These are phyloP conservation scores for Aspiorhynchus laticeps DNA, from an alignment of 2,113 vertebrate genomes.

Conservation along the genomic window DNA sequence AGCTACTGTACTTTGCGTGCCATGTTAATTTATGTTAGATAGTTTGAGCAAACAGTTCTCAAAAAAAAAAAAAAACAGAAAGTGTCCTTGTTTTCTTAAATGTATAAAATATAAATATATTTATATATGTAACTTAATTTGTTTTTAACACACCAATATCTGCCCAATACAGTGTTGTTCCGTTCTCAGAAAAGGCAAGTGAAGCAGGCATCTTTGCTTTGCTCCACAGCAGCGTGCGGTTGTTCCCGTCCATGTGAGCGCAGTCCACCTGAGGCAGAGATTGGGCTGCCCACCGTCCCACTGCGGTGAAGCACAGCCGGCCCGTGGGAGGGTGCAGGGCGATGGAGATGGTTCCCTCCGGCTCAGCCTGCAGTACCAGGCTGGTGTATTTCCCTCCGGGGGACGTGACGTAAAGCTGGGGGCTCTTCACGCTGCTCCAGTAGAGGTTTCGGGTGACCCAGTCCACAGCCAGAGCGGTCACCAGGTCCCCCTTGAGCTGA, in stretches of 20 bases:
- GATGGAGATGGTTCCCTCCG: slow-evolving; percentile 71
- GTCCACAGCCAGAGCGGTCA: slow-evolving; percentile 83
- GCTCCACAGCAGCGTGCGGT: slow-evolving; percentile 77
- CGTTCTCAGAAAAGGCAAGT: slow-evolving; percentile 74
- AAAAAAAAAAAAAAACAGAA: too few relatives aligned
- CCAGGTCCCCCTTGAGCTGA: slow-evolving; percentile 68
- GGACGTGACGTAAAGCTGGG: slow-evolving; percentile 77
- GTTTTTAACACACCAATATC: slow-evolving; percentile 72
- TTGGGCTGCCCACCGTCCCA: neutral
- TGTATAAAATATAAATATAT: neutral
- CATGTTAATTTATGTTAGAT: too few relatives aligned
- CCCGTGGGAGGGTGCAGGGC: slow-evolving; percentile 79
- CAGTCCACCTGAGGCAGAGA: slow-evolving; percentile 70
- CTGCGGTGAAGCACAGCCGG: slow-evolving; percentile 80
- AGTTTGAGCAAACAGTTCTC: too few relatives aligned
- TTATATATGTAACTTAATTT: too few relatives aligned
- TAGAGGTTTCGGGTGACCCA: slow-evolving; percentile 89
- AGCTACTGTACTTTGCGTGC: too few relatives aligned
- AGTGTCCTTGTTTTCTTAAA: neutral
- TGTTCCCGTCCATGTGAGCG: slow-evolving; percentile 83
- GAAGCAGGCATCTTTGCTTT: slow-evolving; percentile 74
- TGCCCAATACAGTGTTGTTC: slow-evolving; percentile 85
- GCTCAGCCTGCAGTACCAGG: slow-evolving; percentile 69
- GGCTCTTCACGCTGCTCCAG: slow-evolving; percentile 78
- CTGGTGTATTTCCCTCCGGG: slow-evolving; percentile 63